These are phyloP conservation scores for Periophthalmus modestus DNA, from an alignment of 2,113 vertebrate genomes.

Conservation along the genomic window DNA sequence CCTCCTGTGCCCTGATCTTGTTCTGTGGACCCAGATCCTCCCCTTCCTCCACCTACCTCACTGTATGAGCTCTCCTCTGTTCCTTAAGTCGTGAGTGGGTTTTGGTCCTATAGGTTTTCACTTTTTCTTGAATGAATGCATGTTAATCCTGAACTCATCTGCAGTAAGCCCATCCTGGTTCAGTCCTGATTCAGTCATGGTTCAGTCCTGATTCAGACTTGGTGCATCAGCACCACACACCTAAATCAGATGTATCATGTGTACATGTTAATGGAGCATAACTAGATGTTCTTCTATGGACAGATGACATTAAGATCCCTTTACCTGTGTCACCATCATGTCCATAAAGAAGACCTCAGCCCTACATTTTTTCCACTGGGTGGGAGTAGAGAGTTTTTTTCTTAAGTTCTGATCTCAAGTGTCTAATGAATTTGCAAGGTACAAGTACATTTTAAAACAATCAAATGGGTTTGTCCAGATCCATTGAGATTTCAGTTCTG, in stretches of 20 bases:
- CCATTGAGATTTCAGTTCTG: not conserved
- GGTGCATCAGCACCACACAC: not conserved
- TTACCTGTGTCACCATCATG: not conserved
- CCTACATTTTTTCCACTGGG: conserved; percentile 37
- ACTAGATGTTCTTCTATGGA: not conserved
- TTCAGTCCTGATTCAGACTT: no score
- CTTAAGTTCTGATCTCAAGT: conserved; percentile 37
- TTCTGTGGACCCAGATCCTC: no score
- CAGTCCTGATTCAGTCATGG: no score
- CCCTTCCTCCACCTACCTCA: no score
- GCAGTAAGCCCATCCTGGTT: no score
- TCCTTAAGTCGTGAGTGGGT: no score
- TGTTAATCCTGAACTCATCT: no score
- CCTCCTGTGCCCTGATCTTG: no score
- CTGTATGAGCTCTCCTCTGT: no score
- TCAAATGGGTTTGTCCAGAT: conserved; percentile 3
- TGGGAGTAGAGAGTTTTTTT: conserved; percentile 45
- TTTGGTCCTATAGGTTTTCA: no score
- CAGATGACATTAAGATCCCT: not conserved
- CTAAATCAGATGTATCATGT: not conserved
- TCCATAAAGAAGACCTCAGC: not conserved
- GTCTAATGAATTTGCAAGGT: conserved; percentile 21
- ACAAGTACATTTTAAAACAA: conserved; percentile 21
- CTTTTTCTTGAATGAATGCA: no score
- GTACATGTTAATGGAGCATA: not conserved